Conservation (phyloP, 1,140 invertebrate genomes). For the Nasonia longicornis region DNA sequence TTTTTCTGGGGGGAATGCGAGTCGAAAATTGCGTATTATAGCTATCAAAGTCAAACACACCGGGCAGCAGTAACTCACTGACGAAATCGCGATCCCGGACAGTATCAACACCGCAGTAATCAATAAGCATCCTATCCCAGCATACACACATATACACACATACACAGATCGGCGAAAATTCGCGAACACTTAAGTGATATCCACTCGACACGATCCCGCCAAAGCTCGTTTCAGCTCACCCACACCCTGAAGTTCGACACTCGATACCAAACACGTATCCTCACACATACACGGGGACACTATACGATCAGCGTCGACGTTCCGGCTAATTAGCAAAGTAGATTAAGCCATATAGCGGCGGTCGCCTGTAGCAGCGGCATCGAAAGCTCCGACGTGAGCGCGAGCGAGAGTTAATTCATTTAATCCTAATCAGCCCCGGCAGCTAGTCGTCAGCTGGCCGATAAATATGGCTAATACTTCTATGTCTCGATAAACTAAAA, state of each 20-base stretch:
- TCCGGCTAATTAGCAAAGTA: conserved; percentile 29
- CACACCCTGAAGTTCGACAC: not conserved
- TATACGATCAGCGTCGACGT: not conserved
- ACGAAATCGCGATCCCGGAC: too few relatives aligned
- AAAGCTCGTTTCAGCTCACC: not conserved
- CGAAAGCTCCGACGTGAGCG: not conserved
- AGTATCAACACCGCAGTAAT: too few relatives aligned
- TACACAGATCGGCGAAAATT: not conserved
- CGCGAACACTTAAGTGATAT: conserved; percentile 9
- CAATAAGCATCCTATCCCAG: not conserved
- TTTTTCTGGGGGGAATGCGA: not conserved
- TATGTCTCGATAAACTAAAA: too few relatives aligned
- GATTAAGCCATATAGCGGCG: not conserved
- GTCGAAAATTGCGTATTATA: too few relatives aligned
- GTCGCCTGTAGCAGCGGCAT: not conserved
- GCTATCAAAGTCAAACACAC: too few relatives aligned
- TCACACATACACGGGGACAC: too few relatives aligned
- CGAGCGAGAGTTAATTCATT: not conserved
- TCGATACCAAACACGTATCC: not conserved
- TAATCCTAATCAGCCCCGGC: not conserved
- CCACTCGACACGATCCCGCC: not conserved
- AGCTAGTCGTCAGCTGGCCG: not conserved
- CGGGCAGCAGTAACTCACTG: too few relatives aligned
- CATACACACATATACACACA: not conserved
- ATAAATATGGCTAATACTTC: conserved; percentile 23